These are phyloP conservation scores for Drosophila takahashii DNA, from an alignment of 1,140 invertebrate genomes.

Conservation along the genomic window DNA sequence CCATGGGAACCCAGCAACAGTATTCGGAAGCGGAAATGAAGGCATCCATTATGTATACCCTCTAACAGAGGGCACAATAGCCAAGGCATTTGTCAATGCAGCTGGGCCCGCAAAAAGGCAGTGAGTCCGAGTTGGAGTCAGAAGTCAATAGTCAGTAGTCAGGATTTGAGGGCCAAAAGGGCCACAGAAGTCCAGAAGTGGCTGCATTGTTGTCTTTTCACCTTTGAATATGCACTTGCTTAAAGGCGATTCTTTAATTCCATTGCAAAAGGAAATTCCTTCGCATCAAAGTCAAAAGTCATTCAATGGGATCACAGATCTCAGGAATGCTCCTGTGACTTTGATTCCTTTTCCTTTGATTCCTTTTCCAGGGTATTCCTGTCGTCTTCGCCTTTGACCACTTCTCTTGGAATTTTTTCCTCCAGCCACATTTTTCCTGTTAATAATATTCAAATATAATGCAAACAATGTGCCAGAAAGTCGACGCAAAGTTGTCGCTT, in stretches of 20 bases:
- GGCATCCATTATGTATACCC: constrained; percentile 35
- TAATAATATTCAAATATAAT: constrained; percentile 70
- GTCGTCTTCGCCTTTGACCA: neutral
- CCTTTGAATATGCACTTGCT: neutral
- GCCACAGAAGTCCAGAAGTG: constrained; percentile 3
- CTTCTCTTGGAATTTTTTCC: neutral
- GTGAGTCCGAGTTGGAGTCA: neutral
- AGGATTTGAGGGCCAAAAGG: neutral
- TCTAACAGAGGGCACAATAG: constrained; percentile 7
- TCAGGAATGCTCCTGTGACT: no score
- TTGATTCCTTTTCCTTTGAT: neutral
- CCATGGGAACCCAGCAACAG: neutral
- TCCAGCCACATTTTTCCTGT: constrained; percentile 1
- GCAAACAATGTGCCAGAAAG: constrained; percentile 57
- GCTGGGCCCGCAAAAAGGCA: neutral
- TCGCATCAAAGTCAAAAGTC: neutral
- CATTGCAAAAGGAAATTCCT: neutral
- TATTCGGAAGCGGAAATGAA: constrained; percentile 43
- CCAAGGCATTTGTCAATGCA: constrained; percentile 23
- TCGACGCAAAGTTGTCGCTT: constrained; percentile 38
- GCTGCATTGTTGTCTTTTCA: constrained; percentile 20
- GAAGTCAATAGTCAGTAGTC: no score
- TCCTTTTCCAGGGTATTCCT: constrained; percentile 1
- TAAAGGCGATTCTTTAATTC: neutral
- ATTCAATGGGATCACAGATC: neutral